phyloP scores from a whole-genome alignment of 2,888 invertebrate species.

The Ligdia adustata region DNA sequence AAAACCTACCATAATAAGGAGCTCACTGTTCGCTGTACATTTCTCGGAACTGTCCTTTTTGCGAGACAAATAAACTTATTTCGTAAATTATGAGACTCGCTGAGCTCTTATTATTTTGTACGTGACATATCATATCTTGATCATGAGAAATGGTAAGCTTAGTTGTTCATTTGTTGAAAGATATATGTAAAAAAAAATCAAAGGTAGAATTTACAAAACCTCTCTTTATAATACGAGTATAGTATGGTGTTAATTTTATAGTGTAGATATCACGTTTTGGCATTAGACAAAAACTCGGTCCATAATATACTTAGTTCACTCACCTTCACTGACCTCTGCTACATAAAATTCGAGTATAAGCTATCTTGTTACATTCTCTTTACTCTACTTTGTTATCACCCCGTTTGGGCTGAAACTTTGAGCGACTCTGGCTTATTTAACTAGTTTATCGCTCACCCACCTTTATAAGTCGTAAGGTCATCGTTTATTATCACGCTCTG shows the following conservation, averaged over 20 bases:
- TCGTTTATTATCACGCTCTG: no score
- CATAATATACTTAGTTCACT: no score
- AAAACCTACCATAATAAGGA: slow-evolving; percentile 6
- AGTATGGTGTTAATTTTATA: no score
- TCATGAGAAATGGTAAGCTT: background rate
- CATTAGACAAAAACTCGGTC: no score
- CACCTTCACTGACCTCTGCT: slow-evolving; percentile 19
- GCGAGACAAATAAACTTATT: slow-evolving; percentile 4
- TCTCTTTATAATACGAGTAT: no score
- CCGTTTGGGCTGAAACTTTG: slow-evolving; percentile 26
- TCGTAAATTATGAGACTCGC: slow-evolving; percentile 6
- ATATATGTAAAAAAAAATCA: no score
- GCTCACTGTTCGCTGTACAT: slow-evolving; percentile 9
- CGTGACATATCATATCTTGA: background rate
- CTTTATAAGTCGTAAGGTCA: slow-evolving; percentile 30
- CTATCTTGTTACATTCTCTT: slow-evolving; percentile 27
- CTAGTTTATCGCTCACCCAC: slow-evolving; percentile 37
- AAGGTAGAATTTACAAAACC: no score
- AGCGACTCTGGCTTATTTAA: slow-evolving; percentile 38
- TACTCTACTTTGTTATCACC: slow-evolving; percentile 28
- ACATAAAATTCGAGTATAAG: slow-evolving; percentile 31
- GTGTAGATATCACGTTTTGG: no score
- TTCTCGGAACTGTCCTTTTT: background rate
- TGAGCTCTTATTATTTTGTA: slow-evolving; percentile 7
- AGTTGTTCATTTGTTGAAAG: no score